phyloP scores from a whole-genome alignment of 2,888 invertebrate species.

The Tridacna gigas region DNA sequence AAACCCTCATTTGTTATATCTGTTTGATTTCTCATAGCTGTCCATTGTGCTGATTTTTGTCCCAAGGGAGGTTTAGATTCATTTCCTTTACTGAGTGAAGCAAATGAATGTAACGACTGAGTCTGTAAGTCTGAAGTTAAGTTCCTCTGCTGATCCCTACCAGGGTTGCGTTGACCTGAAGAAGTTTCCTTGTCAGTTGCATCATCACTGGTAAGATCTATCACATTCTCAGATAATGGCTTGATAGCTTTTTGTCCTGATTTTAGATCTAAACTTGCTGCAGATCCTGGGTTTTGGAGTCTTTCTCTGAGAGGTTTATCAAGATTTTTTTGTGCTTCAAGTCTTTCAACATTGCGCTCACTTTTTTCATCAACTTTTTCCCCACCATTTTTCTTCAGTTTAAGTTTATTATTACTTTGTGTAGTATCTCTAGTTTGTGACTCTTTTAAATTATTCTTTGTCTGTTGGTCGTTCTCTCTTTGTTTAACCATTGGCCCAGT shows the following conservation, averaged over 20 bases:
- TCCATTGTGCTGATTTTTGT: conserved; percentile 47
- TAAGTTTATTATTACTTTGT: background rate
- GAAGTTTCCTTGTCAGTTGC: conserved; percentile 20
- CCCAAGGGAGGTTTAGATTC: background rate
- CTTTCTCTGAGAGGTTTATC: background rate
- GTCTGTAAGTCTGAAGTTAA: background rate
- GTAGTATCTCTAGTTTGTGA: conserved; percentile 2
- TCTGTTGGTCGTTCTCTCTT: conserved; percentile 21
- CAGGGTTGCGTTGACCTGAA: background rate
- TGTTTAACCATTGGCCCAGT: conserved; percentile 30
- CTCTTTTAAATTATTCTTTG: conserved; percentile 48
- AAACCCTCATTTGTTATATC: background rate
- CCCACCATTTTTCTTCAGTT: background rate
- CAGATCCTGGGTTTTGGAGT: background rate
- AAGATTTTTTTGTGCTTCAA: background rate
- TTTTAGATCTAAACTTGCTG: no score
- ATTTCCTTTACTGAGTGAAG: conserved; percentile 23
- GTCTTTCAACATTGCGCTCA: background rate
- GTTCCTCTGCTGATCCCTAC: background rate
- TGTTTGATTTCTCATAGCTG: conserved; percentile 39
- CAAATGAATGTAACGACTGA: conserved; percentile 33
- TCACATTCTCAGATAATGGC: background rate
- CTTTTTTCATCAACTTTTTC: conserved; percentile 22
- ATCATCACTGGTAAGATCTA: conserved; percentile 62
- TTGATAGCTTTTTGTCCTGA: background rate